Evolutionary conservation across 2,888 invertebrate genomes (phyloP).

Genomic region (Asteroscopus sphinx): DNA sequence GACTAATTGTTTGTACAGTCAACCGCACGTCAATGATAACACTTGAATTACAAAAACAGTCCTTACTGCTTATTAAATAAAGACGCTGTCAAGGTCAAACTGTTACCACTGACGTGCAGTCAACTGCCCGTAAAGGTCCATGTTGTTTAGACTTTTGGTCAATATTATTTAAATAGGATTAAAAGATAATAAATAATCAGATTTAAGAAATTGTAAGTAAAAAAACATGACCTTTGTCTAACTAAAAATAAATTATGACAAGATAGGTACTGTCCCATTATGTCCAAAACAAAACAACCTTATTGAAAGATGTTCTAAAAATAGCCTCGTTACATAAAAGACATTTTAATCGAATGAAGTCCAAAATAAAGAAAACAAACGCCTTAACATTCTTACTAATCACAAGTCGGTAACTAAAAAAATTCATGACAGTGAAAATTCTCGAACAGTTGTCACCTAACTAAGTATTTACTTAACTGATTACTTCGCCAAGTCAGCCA

Average conservation of each 20-base stretch:
- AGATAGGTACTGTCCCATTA: not conserved
- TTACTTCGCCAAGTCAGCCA: conserved; percentile 45
- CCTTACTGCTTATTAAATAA: no score
- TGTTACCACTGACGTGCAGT: no score
- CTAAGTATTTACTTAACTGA: conserved; percentile 61
- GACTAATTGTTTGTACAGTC: no score
- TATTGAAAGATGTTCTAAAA: not conserved
- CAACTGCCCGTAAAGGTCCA: no score
- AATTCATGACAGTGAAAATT: conserved; percentile 34
- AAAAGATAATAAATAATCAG: no score
- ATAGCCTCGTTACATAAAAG: conserved; percentile 18
- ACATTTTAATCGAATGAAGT: conserved; percentile 27
- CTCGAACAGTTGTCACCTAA: conserved; percentile 54
- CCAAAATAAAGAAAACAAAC: conserved; percentile 42
- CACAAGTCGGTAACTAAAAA: conserved; percentile 47
- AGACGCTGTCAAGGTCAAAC: no score
- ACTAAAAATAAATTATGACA: not conserved
- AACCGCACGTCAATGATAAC: no score
- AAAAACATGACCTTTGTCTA: not conserved
- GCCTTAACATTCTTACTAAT: no score
- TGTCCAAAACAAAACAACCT: conserved; percentile 9
- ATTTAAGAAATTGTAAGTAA: not conserved
- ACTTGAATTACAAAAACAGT: no score
- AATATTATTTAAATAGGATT: no score
- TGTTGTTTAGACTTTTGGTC: no score